A percentile compares a stretch with the other conserved stretches of the same genome.
Evolutionary conservation across 1,140 invertebrate species (phyloP).

Genomic region (Bombus polaris): DNA sequence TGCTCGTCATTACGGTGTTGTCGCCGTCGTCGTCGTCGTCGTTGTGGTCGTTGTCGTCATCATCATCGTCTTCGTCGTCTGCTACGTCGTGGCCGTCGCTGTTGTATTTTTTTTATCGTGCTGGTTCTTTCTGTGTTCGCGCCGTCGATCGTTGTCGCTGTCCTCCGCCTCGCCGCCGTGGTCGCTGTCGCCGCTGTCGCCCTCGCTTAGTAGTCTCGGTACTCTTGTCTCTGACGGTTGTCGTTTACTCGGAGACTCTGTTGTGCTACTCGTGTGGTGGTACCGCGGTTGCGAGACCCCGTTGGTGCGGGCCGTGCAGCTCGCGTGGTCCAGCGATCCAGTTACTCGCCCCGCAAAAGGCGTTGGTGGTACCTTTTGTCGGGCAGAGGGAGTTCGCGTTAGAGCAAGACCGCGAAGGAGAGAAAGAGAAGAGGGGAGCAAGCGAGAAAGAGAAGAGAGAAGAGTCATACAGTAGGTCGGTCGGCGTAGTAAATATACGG

Average conservation of each 20-base stretch:
- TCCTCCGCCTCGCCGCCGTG: conserved; percentile 17
- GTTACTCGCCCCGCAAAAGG: conserved; percentile 53
- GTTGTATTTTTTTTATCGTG: background rate
- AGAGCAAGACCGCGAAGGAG: conserved; percentile 15
- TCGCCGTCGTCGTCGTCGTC: conserved; percentile 24
- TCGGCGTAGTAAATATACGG: conserved; percentile 36
- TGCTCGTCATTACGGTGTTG: conserved; percentile 59
- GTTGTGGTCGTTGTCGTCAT: background rate
- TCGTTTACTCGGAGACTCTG: conserved; percentile 15
- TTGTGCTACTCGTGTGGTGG: conserved; percentile 34
- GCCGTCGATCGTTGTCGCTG: conserved; percentile 15
- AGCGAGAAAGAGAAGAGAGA: conserved; percentile 12
- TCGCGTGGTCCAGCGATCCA: conserved; percentile 64
- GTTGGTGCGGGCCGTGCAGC: conserved; percentile 48
- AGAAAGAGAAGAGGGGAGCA: background rate
- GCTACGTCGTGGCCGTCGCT: background rate
- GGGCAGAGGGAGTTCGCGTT: conserved; percentile 40
- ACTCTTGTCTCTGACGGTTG: conserved; percentile 9
- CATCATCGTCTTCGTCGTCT: background rate
- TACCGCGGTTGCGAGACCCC: conserved; percentile 48
- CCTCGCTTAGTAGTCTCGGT: conserved; percentile 5
- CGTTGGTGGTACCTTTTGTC: conserved; percentile 57
- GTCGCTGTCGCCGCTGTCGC: background rate
- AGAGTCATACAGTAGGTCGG: conserved; percentile 1
- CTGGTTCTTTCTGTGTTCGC: background rate